Evolutionary conservation across 1,140 invertebrate genomes (phyloP), one percentile per base, ranked within the genome.

Genomic region (Hylaeus volcanicus): DNA sequence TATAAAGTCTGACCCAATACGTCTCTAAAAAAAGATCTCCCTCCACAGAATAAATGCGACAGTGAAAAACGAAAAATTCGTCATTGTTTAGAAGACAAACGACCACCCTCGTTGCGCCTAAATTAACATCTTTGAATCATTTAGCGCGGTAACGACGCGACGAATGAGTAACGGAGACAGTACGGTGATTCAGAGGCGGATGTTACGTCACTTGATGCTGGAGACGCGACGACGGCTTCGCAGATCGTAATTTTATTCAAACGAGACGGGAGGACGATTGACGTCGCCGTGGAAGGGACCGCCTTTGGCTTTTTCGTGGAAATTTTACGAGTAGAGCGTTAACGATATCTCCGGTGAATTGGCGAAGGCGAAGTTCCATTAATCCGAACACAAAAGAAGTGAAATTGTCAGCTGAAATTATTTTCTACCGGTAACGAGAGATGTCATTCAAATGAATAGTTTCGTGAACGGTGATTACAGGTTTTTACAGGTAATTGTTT

Each of bases 51-150:
- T 3, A n/a, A 41, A 43, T 70, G 6, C 4, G 41, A 39, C 45
- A 4, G 14, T 3, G 14, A 26, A 15, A 8, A 41, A 56, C 15
- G 15, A 71, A 71, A 15, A 56, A 56, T n/a, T 26, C 37, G 6
- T 1, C 26, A 3, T 68, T 68, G 45, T 53, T 68, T 68, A 37
- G n/a, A 37, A 68, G 65, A 68, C 48, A 6, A 56, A 64, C 26
- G 37, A n/a, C 45, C 5, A 14, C n/a, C 53, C 15, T 15, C n/a
- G 15, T 2, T 39, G 26, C 15, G 63, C 66, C 66, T 75, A 75
- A 66, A 75, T 75, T 66, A 66, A 66, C 51, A 55, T 65, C 51
- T 37, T 74, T 48, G 61, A 64, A 51, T 68, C 65, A 51, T 48
- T 64, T 56, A 5, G 53, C 53, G 39, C 5, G 37, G 2, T 9